Conservation (phyloP, 37 sponge, comb jelly and placozoan genomes). For the Lycopodina hypogea region DNA sequence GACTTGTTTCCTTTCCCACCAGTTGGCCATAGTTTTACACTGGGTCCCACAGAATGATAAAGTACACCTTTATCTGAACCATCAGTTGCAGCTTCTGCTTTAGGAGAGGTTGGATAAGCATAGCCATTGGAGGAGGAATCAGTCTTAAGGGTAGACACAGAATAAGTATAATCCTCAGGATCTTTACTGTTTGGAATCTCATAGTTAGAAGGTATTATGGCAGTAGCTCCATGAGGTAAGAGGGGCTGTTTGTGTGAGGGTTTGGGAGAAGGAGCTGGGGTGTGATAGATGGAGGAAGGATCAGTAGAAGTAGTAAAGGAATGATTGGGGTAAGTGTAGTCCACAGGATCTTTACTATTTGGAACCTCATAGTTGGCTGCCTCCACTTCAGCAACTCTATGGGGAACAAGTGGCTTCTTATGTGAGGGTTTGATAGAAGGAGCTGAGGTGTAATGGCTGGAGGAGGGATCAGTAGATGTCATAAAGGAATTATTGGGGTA, state of each 20-base stretch:
- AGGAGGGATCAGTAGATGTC: too few relatives aligned
- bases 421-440: neutral
- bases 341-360: neutral
- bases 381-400: neutral
- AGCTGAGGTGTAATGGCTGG: neutral
- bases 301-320: neutral
- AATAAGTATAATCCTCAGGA: too few relatives aligned
- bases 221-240: too few relatives aligned
- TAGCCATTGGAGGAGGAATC: neutral
- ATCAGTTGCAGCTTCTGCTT: neutral
- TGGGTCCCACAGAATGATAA: constrained; percentile 15
- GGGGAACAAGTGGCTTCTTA: neutral
- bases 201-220: too few relatives aligned
- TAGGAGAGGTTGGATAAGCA: neutral
- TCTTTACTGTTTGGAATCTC: too few relatives aligned
- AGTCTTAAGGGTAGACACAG: too few relatives aligned
- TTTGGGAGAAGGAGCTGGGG: too few relatives aligned
- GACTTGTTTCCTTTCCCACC: neutral
- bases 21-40: neutral
- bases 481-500: constrained; percentile 27
- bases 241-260: too few relatives aligned
- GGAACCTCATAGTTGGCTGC: constrained; percentile 7
- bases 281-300: neutral
- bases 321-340: constrained; percentile 36
- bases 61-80: neutral